phyloP scores from a whole-genome alignment of 1,140 invertebrate genomes.

The Macrosteles quadrilineatus region DNA sequence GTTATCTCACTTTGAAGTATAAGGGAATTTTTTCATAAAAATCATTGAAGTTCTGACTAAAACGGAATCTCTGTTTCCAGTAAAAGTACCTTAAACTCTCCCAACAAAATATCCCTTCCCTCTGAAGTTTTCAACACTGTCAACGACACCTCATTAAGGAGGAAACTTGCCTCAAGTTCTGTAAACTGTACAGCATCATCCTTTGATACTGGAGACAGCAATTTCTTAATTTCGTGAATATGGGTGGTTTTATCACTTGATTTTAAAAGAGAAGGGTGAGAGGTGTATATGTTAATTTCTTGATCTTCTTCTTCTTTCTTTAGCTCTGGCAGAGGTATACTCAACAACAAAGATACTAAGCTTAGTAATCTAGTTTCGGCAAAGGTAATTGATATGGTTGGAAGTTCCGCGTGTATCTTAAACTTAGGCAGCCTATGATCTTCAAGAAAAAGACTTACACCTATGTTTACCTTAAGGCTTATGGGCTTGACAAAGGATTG shows the following conservation, averaged over 20 bases:
- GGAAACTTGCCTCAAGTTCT: conserved; percentile 65
- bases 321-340: conserved; percentile 38
- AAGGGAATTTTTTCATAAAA: no score
- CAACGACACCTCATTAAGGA: neutral
- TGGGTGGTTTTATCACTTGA: neutral
- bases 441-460: conserved; percentile 84
- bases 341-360: conserved; percentile 42
- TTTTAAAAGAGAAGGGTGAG: neutral
- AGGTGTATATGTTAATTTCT: conserved; percentile 1
- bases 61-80: conserved; percentile 74
- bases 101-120: neutral
- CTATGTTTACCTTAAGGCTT: conserved; percentile 73
- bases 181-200: conserved; percentile 62
- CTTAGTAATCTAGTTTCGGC: conserved; percentile 61
- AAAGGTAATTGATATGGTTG: no score
- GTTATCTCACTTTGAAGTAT: no score
- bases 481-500: conserved; percentile 79
- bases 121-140: neutral
- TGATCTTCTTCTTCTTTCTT: conserved; percentile 23
- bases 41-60: no score
- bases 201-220: conserved; percentile 9
- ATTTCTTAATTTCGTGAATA: neutral
- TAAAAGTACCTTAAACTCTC: conserved; percentile 44
- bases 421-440: conserved; percentile 86
- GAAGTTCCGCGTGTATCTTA: conserved; percentile 62